A percentile compares a stretch with the other conserved stretches of the same genome.
Evolutionary conservation across 2,888 invertebrate genomes (phyloP).

Genomic region (Ariolimax columbianus): DNA sequence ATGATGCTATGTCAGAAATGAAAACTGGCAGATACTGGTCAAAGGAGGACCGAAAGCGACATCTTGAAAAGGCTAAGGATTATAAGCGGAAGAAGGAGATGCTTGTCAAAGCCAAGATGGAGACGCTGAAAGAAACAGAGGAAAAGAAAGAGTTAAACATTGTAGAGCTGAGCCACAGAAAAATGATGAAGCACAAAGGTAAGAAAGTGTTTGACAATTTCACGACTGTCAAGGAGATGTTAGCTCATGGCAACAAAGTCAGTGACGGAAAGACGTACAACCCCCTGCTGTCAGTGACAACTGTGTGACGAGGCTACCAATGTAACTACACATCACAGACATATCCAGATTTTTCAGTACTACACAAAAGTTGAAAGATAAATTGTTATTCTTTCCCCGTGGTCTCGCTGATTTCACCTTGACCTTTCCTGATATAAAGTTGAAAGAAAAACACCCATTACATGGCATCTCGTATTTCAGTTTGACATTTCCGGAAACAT

Average conservation of each 20-base stretch:
- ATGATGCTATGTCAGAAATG: constrained; percentile 87
- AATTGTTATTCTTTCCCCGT: too few relatives aligned
- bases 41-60: constrained; percentile 86
- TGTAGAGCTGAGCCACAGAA: constrained; percentile 80
- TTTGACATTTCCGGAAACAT: too few relatives aligned
- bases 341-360: too few relatives aligned
- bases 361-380: too few relatives aligned
- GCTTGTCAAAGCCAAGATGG: constrained; percentile 73
- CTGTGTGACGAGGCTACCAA: constrained; percentile 74
- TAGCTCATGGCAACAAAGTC: constrained; percentile 81
- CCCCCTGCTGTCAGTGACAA: constrained; percentile 79
- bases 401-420: too few relatives aligned
- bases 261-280: constrained; percentile 75
- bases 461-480: too few relatives aligned
- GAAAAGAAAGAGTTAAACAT: constrained; percentile 77
- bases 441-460: too few relatives aligned
- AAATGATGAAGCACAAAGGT: constrained; percentile 82
- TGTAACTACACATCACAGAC: not conserved
- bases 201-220: constrained; percentile 81
- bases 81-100: constrained; percentile 80
- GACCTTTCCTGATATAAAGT: too few relatives aligned
- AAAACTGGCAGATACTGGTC: constrained; percentile 88
- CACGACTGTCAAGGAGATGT: constrained; percentile 82
- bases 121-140: constrained; percentile 78
- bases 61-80: constrained; percentile 85